These are phyloP conservation scores for Ctenopoma multispine DNA, from an alignment of 2,797 vertebrate species.

Conservation along the genomic window DNA sequence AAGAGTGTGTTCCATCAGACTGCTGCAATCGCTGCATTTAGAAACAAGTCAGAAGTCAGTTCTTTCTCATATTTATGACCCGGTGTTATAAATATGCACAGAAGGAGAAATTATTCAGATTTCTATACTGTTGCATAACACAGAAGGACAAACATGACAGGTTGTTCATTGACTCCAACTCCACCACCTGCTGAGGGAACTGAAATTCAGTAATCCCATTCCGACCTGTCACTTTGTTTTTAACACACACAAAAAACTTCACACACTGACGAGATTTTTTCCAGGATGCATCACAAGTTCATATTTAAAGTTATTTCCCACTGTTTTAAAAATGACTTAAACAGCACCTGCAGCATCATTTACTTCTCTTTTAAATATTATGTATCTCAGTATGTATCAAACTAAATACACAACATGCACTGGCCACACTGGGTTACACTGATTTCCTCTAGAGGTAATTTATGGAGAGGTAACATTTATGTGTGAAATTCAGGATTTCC, in stretches of 20 bases:
- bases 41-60: not conserved
- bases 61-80: not conserved
- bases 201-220: conserved; percentile 23
- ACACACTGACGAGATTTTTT: conserved; percentile 20
- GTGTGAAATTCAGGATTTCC: not conserved
- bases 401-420: too few species aligned
- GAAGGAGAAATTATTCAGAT: not conserved
- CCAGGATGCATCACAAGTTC: conserved; percentile 1
- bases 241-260: conserved; percentile 1
- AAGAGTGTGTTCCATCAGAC: conserved; percentile 2
- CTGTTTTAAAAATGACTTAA: not conserved
- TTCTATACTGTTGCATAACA: not conserved
- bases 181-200: conserved; percentile 8
- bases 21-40: not conserved
- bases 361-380: too few species aligned
- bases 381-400: too few species aligned
- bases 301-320: conserved; percentile 10
- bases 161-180: not conserved
- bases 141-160: not conserved
- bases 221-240: conserved; percentile 30
- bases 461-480: not conserved
- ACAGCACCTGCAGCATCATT: too few species aligned
- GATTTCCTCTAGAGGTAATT: not conserved
- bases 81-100: not conserved
- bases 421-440: too few species aligned